Conservation (phyloP, 2,113 vertebrate genomes). For the Coptodon rendalli region DNA sequence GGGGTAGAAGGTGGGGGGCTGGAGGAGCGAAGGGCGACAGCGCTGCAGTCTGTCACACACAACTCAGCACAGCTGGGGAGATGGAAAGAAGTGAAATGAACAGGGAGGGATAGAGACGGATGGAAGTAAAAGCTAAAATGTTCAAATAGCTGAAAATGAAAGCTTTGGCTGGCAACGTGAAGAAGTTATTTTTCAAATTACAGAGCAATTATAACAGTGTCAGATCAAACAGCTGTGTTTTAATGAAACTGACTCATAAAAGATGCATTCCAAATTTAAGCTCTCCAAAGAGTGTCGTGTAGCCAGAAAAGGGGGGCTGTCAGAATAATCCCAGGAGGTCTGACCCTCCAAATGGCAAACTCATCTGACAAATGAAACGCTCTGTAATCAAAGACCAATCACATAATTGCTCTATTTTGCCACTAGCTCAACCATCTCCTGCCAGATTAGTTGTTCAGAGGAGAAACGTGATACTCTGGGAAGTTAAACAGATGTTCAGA, state of each 20-base stretch:
- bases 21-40: constrained; percentile 24
- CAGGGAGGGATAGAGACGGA: neutral
- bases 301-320: constrained; percentile 12
- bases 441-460: constrained; percentile 58
- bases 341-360: constrained; percentile 54
- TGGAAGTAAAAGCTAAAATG: neutral
- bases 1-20: neutral
- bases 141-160: neutral
- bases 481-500: constrained; percentile 72
- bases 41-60: constrained; percentile 71
- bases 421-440: constrained; percentile 66
- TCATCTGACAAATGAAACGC: constrained; percentile 63
- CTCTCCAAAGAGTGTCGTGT: neutral
- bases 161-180: neutral
- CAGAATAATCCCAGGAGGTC: constrained; percentile 51
- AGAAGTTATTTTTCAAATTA: neutral
- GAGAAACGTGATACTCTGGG: constrained; percentile 69
- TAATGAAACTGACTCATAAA: neutral
- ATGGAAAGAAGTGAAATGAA: constrained; percentile 17
- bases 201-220: neutral
- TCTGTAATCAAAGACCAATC: constrained; percentile 74
- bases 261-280: neutral
- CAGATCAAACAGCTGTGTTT: neutral
- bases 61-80: constrained; percentile 65
- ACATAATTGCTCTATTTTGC: constrained; percentile 72